Base-by-base conservation (phyloP, 2,113 vertebrate species). In the Phyllostomus discolor region DNA sequence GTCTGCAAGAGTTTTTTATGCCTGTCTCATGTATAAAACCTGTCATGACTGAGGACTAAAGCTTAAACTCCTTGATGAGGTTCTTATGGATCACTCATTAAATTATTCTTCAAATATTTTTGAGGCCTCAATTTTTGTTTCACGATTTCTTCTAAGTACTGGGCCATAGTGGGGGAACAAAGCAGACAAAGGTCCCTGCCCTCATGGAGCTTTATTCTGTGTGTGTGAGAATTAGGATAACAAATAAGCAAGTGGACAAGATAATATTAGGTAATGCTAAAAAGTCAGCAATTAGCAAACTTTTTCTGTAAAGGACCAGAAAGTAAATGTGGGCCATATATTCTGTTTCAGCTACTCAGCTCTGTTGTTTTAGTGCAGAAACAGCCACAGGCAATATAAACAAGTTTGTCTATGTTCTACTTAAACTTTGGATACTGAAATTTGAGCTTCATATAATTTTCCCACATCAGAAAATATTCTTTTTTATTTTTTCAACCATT, bases 371-470 rank as follows among this genome's bases (percentile, higher is more conserved):
- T 54, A 66, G 57, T 52, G 20, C 35, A 64, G 31, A 94, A 78
- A 62, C 43, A 81, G 38, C 62, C 48, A 75, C 26, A 76, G 78
- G 17, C 43, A 87, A 66, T 86, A 17, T 86, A 82, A 73, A 79
- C 35, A 50, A 72, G 43, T 5, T 5, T 19, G 22, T 88, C n/a
- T 80, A 1, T 87, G 78, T 92, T 90, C 35, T 72, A 54, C 15
- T 75, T 87, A 90, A 84, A 95, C 41, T 73, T 94, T 75, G 83
- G 17, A 87, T 9, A 26, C 17, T 62, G 54, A 92, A 87, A 80
- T 90, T 88, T 73, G 52, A 92, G 92, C 96, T 97, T 95, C 46
- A 43, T 80, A 31, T 52, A 38, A 1, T 94, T 97, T 97, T 88
- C 64, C 46, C 16, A 14, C 76, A 11, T 92, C 35, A 70, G 28